phyloP scores from a whole-genome alignment of 2,888 invertebrate species.

The Ametastegia equiseti region DNA sequence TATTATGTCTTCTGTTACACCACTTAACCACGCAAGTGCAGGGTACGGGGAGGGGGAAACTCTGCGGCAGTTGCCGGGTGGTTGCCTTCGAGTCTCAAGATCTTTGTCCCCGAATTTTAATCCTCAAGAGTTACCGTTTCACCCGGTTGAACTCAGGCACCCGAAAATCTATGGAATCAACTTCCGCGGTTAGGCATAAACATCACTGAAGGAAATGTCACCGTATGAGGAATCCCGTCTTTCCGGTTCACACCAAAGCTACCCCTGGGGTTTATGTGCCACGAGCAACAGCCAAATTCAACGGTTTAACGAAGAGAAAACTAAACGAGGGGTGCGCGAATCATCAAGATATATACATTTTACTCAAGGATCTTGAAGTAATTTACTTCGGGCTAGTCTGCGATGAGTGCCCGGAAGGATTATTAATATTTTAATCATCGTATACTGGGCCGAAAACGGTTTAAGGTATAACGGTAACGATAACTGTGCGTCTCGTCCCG shows the following conservation, averaged over 20 bases:
- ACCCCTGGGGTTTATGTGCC: too few species aligned
- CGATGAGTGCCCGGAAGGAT: constrained; percentile 8
- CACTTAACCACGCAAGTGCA: constrained; percentile 39
- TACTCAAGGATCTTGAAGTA: background rate
- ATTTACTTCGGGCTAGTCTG: background rate
- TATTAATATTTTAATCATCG: constrained; percentile 45
- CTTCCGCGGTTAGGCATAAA: too few species aligned
- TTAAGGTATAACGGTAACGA: background rate
- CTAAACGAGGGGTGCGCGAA: background rate
- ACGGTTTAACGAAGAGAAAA: background rate
- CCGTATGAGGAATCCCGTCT: too few species aligned
- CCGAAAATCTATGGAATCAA: background rate
- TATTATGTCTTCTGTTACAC: constrained; percentile 57
- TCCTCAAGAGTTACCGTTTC: background rate
- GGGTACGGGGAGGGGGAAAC: too few species aligned
- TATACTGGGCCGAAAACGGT: background rate
- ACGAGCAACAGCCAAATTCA: too few species aligned
- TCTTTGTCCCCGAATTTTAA: constrained; percentile 40
- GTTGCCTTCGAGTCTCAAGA: constrained; percentile 19
- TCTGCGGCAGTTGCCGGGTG: background rate
- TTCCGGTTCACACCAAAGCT: too few species aligned
- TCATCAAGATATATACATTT: background rate
- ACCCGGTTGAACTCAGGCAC: background rate
- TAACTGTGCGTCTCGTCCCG: constrained; percentile 27
- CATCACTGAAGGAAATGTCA: too few species aligned